phyloP scores from a whole-genome alignment of 53 echinoderm and acorn worm species.

The Apostichopus leukothele region DNA sequence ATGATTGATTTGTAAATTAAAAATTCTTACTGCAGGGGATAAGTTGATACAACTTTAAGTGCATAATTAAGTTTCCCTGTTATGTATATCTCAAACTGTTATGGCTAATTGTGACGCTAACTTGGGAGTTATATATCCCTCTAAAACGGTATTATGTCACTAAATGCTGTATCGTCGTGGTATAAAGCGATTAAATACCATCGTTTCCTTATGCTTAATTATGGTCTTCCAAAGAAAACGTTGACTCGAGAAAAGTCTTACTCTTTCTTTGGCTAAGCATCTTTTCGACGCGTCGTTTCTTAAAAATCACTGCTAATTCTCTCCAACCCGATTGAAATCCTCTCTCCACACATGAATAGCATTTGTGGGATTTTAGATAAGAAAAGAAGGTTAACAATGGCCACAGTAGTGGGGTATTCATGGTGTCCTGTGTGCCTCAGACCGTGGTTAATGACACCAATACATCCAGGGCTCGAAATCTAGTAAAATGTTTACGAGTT shows the following conservation, averaged over 20 bases:
- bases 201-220: slow-evolving; percentile 1
- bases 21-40: neutral
- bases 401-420: neutral
- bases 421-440: neutral
- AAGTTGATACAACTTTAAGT: neutral
- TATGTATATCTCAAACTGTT: no score
- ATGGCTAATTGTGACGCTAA: no score
- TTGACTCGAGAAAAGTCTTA: slow-evolving; percentile 25
- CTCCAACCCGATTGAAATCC: neutral
- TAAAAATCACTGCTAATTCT: neutral
- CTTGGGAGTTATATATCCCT: no score
- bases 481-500: neutral
- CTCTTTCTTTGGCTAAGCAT: neutral
- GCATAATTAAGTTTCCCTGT: no score
- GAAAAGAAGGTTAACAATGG: slow-evolving; percentile 11
- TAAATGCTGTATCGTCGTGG: no score
- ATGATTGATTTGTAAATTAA: neutral
- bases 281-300: neutral
- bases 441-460: neutral
- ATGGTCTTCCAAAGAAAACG: neutral
- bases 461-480: neutral
- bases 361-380: neutral
- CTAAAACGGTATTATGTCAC: no score
- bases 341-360: neutral
- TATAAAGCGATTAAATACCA: no score